These are phyloP conservation scores for Frankliniella intonsa DNA, from an alignment of 2,888 invertebrate genomes.

Conservation along the genomic window DNA sequence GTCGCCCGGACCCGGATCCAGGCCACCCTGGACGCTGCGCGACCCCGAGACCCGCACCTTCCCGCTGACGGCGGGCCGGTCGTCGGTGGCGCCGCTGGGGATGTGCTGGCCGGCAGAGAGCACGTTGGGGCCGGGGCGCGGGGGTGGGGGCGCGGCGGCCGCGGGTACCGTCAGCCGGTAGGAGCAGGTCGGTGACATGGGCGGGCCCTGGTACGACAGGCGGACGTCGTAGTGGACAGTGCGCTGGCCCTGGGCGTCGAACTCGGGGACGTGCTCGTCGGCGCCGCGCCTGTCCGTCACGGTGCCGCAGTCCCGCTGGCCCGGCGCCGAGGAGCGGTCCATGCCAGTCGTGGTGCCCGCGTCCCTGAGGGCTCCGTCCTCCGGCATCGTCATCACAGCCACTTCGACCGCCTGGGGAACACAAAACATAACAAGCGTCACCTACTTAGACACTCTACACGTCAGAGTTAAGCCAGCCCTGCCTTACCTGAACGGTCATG, in stretches of 20 bases:
- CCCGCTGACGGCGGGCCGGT: background rate
- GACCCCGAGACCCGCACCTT: background rate
- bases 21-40: background rate
- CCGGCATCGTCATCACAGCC: background rate
- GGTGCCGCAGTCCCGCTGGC: background rate
- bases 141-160: background rate
- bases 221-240: background rate
- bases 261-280: background rate
- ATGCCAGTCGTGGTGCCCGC: background rate
- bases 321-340: background rate
- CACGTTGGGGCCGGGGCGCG: background rate
- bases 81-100: slow-evolving; percentile 2
- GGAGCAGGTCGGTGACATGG: background rate
- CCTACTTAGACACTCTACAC: background rate
- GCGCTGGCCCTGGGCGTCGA: background rate
- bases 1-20: background rate
- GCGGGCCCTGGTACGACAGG: background rate
- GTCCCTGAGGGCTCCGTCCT: background rate
- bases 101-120: background rate
- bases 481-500: slow-evolving; percentile 12
- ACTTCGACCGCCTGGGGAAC: background rate
- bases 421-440: background rate
- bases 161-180: background rate
- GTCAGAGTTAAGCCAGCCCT: background rate
- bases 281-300: background rate